phyloP scores from a whole-genome alignment of 2,888 invertebrate genomes.

The Mesopsocus fuscifrons region DNA sequence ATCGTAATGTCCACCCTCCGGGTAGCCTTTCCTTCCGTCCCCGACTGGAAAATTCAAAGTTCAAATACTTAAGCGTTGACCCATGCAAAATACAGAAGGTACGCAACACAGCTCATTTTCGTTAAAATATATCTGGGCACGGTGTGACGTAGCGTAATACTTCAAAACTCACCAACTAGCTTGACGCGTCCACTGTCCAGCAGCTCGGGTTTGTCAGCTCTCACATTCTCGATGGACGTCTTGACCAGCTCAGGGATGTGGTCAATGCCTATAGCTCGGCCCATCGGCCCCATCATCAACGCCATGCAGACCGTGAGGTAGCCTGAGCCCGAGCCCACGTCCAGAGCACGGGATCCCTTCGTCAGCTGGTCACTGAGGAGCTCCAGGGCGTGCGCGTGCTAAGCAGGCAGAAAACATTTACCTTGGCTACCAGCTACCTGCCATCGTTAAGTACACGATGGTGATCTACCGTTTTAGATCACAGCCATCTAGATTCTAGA shows the following conservation, averaged over 20 bases:
- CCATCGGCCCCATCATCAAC: conserved; percentile 53
- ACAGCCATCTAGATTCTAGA: too few species aligned
- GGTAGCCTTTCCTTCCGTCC: conserved; percentile 72
- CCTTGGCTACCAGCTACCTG: too few species aligned
- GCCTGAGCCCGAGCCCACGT: conserved; percentile 88
- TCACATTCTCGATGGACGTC: conserved; percentile 56
- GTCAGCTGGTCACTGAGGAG: conserved; percentile 55
- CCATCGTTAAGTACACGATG: too few species aligned
- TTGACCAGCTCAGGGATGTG: conserved; percentile 70
- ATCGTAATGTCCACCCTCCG: conserved; percentile 60
- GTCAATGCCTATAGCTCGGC: conserved; percentile 66
- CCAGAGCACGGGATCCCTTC: conserved; percentile 60
- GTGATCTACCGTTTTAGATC: too few species aligned
- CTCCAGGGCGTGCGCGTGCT: conserved; percentile 88
- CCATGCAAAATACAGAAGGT: too few species aligned
- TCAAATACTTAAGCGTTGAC: not conserved
- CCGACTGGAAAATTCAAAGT: conserved; percentile 37
- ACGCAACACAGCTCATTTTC: too few species aligned
- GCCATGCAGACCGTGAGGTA: conserved; percentile 86
- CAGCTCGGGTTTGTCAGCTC: conserved; percentile 47
- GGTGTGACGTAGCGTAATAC: too few species aligned
- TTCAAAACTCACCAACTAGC: conserved; percentile 51
- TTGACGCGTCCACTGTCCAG: conserved; percentile 44
- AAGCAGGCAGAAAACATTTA: conserved; percentile 17
- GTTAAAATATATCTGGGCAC: too few species aligned